These are phyloP conservation scores for Poeciliopsis retropinna DNA, from an alignment of 2,113 vertebrate genomes.

Conservation along the genomic window DNA sequence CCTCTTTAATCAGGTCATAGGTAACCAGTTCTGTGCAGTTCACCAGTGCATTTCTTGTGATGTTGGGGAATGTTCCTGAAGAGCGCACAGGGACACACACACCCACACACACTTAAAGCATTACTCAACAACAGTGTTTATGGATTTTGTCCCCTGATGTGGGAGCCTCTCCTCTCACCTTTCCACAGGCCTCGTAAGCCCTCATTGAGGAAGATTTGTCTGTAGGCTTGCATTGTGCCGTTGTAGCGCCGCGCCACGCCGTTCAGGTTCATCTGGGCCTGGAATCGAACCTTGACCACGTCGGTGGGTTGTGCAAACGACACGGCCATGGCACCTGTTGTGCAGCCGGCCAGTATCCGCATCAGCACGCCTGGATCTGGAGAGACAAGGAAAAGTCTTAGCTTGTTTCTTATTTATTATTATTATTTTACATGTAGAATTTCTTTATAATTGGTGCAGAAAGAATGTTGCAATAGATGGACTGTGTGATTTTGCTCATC, in stretches of 20 bases:
- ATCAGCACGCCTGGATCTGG: slow-evolving; percentile 73
- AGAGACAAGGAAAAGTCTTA: background rate
- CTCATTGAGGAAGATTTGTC: slow-evolving; percentile 84
- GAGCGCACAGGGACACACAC: background rate
- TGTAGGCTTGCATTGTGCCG: slow-evolving; percentile 87
- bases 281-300: slow-evolving; percentile 87
- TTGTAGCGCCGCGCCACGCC: slow-evolving; percentile 84
- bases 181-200: slow-evolving; percentile 88
- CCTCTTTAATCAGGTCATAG: slow-evolving; percentile 88
- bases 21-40: slow-evolving; percentile 90
- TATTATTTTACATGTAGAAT: background rate
- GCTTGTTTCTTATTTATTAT: background rate
- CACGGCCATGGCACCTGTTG: slow-evolving; percentile 85
- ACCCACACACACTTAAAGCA: background rate
- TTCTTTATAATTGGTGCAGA: background rate
- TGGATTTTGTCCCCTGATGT: background rate
- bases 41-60: slow-evolving; percentile 87
- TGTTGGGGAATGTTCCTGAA: slow-evolving; percentile 87
- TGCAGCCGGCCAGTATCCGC: slow-evolving; percentile 84
- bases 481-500: background rate
- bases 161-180: slow-evolving; percentile 70
- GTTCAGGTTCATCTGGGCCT: slow-evolving; percentile 82
- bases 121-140: background rate
- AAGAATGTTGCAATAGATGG: too few species aligned
- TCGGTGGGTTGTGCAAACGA: slow-evolving; percentile 88